Percentiles rank a stretch among this genome's conserved stretches.
These are phyloP conservation scores for Rhogogaster chlorosoma DNA, from an alignment of 2,888 invertebrate species.

Conservation along the genomic window DNA sequence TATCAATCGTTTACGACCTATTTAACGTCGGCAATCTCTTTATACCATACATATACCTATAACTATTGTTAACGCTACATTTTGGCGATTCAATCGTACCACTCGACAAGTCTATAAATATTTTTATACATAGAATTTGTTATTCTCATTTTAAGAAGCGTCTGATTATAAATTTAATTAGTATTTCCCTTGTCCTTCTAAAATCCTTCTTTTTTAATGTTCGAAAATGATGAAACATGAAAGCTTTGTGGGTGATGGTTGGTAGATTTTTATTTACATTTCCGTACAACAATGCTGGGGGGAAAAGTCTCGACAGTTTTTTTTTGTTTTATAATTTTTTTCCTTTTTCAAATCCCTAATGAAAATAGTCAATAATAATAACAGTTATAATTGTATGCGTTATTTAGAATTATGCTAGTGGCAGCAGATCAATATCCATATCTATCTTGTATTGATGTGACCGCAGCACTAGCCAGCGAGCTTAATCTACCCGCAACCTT, in stretches of 20 bases:
- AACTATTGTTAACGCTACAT: slow-evolving; percentile 36
- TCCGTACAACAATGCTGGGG: slow-evolving; percentile 65
- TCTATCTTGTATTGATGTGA: slow-evolving; percentile 92
- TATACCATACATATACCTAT: slow-evolving; percentile 26
- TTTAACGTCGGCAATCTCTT: slow-evolving; percentile 5
- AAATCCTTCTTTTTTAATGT: slow-evolving; percentile 52
- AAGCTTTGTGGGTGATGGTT: slow-evolving; percentile 55
- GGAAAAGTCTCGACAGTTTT: slow-evolving; percentile 60
- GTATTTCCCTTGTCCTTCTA: not conserved
- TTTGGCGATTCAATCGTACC: slow-evolving; percentile 47
- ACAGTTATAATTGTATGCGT: slow-evolving; percentile 6
- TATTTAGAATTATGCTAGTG: slow-evolving; percentile 35
- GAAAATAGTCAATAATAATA: slow-evolving; percentile 32
- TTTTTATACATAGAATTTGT: slow-evolving; percentile 44
- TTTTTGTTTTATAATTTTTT: slow-evolving; percentile 2
- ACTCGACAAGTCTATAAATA: slow-evolving; percentile 43
- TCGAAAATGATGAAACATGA: slow-evolving; percentile 48
- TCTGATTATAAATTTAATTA: not conserved
- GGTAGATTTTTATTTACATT: slow-evolving; percentile 73
- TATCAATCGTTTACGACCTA: not conserved
- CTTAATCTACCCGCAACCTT: slow-evolving; percentile 98
- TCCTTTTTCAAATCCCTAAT: slow-evolving; percentile 16
- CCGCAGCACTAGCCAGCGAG: slow-evolving; percentile 95
- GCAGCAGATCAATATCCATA: slow-evolving; percentile 69
- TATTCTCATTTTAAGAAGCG: not conserved